Evolutionary conservation across 2,888 invertebrate species (phyloP).

Genomic region (Temnothorax unifasciatus): DNA sequence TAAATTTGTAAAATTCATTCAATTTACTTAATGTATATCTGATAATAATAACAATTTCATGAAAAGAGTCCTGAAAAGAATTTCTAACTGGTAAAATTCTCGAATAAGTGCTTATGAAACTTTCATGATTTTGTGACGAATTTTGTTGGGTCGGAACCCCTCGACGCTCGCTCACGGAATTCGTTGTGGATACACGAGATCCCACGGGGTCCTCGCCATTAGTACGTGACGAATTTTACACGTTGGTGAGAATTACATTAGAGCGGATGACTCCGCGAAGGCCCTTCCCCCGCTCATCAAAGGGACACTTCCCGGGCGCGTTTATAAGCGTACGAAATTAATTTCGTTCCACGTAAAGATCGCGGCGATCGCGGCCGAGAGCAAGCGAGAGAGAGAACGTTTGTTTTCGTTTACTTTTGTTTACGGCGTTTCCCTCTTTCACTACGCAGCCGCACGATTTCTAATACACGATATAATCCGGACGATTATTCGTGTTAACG

Average conservation of each 20-base stretch:
- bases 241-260: conserved; percentile 79
- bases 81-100: background rate
- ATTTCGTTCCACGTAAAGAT: conserved; percentile 50
- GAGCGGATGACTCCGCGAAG: conserved; percentile 72
- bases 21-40: background rate
- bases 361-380: background rate
- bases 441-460: background rate
- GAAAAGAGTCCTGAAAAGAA: background rate
- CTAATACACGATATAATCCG: conserved; percentile 47
- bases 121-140: background rate
- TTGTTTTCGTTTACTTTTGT: background rate
- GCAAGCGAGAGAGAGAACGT: background rate
- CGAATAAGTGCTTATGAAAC: background rate
- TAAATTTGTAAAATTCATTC: background rate
- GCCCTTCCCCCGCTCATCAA: conserved; percentile 66
- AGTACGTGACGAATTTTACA: conserved; percentile 80
- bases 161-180: conserved; percentile 22
- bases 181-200: conserved; percentile 49
- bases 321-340: conserved; percentile 65
- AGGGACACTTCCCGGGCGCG: conserved; percentile 68
- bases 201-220: conserved; percentile 59
- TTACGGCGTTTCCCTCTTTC: background rate
- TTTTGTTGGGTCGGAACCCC: conserved; percentile 5
- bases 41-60: background rate
- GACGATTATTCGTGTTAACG: conserved; percentile 53